A percentile compares a stretch with the other conserved stretches of the same genome.
Evolutionary conservation across 2,888 invertebrate species (phyloP).

Genomic region (Diogma glabrata): DNA sequence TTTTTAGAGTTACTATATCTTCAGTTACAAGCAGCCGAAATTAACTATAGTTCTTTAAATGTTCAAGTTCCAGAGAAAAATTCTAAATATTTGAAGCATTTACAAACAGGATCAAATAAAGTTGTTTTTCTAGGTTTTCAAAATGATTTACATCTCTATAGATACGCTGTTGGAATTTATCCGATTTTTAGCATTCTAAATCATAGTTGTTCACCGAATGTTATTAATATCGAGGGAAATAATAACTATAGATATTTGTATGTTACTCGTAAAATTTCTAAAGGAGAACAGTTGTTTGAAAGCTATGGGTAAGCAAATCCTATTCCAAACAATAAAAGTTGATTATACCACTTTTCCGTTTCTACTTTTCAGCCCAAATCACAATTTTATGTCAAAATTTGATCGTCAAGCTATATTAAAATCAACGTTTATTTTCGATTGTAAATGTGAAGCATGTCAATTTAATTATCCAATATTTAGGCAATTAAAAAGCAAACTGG

Average conservation of each 20-base stretch:
- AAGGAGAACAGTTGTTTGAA: constrained; percentile 63
- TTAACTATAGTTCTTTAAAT: constrained; percentile 73
- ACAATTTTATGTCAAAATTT: constrained; percentile 49
- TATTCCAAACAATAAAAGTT: too few species aligned
- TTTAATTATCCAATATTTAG: constrained; percentile 54
- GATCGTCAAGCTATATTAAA: constrained; percentile 48
- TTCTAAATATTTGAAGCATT: constrained; percentile 28
- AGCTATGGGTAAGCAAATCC: constrained; percentile 84
- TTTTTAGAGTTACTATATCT: constrained; percentile 54
- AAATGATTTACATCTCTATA: too few species aligned
- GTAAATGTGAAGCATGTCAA: constrained; percentile 63
- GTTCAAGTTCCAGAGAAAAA: constrained; percentile 37
- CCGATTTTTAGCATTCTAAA: constrained; percentile 70
- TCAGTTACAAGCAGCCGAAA: constrained; percentile 70
- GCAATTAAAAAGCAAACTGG: constrained; percentile 30
- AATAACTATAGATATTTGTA: constrained; percentile 42
- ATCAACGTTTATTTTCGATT: constrained; percentile 74
- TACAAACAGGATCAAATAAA: too few species aligned
- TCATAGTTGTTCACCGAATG: constrained; percentile 80
- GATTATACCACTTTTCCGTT: too few species aligned
- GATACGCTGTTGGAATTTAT: constrained; percentile 52
- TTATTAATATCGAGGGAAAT: constrained; percentile 51
- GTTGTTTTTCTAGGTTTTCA: too few species aligned
- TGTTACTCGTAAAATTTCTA: constrained; percentile 54
- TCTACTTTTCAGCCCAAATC: too few species aligned